phyloP scores from a whole-genome alignment of 2,797 vertebrate genomes.

The Microtus agrestis region DNA sequence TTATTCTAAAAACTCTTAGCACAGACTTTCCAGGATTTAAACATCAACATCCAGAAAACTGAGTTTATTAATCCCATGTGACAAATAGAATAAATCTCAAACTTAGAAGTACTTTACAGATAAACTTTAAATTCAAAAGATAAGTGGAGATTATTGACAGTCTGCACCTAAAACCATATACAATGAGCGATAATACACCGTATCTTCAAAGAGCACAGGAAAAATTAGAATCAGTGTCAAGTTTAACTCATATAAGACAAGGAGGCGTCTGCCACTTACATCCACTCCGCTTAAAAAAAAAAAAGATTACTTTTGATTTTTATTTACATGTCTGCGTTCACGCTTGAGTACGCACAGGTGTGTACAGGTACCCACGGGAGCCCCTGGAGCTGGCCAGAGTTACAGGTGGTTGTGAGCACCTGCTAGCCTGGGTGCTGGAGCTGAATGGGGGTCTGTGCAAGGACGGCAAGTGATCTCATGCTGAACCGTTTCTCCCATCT shows the following conservation, averaged over 20 bases:
- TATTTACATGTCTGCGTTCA: neutral
- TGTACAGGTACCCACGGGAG: neutral
- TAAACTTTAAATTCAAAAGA: slow-evolving; percentile 49
- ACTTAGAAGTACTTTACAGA: slow-evolving; percentile 62
- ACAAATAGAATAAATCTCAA: slow-evolving; percentile 45
- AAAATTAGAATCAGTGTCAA: slow-evolving; percentile 24
- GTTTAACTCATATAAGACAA: neutral
- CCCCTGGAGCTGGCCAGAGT: no score
- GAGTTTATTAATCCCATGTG: slow-evolving; percentile 50
- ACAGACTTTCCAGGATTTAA: slow-evolving; percentile 25
- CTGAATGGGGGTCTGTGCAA: neutral
- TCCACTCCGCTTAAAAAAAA: neutral
- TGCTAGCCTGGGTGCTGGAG: neutral
- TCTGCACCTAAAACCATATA: neutral
- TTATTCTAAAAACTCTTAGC: neutral
- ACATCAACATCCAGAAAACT: slow-evolving; percentile 32
- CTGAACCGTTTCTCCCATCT: neutral
- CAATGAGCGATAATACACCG: neutral
- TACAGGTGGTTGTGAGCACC: neutral
- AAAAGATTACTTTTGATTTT: neutral
- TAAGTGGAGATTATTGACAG: neutral
- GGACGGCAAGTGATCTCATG: no score
- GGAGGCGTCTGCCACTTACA: neutral
- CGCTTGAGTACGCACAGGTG: neutral
- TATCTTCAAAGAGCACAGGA: slow-evolving; percentile 38